These are phyloP conservation scores for Crocidura indochinensis DNA, from an alignment of 2,797 vertebrate species.

Conservation along the genomic window DNA sequence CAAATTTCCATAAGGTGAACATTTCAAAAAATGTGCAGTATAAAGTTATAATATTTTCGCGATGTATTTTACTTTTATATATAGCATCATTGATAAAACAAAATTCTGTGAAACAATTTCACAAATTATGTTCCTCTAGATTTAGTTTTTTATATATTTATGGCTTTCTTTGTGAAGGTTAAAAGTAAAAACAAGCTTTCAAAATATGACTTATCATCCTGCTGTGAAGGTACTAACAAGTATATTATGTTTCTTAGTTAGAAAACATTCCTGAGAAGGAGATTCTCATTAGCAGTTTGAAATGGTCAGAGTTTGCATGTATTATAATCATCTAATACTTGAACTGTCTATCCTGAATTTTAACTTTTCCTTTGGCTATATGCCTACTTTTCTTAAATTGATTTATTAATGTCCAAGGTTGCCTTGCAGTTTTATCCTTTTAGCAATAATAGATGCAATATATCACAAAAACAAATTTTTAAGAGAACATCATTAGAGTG, in stretches of 20 bases:
- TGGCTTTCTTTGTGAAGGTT: constrained; percentile 83
- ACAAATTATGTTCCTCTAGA: constrained; percentile 76
- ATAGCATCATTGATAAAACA: constrained; percentile 4
- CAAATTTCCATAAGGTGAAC: not conserved
- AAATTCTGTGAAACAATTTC: constrained; percentile 44
- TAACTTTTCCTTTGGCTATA: constrained; percentile 87
- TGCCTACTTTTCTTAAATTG: constrained; percentile 91
- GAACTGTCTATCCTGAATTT: constrained; percentile 87
- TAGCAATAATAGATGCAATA: constrained; percentile 94
- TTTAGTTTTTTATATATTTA: constrained; percentile 73
- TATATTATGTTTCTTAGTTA: constrained; percentile 74
- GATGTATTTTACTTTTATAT: not conserved
- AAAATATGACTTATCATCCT: constrained; percentile 80
- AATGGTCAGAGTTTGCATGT: constrained; percentile 81
- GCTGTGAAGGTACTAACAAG: constrained; percentile 56
- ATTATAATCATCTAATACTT: constrained; percentile 84
- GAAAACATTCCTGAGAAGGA: constrained; percentile 72
- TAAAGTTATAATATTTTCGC: constrained; percentile 48
- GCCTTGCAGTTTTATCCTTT: constrained; percentile 94
- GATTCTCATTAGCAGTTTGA: constrained; percentile 81
- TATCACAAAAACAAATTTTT: constrained; percentile 94
- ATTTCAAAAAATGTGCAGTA: constrained; percentile 35
- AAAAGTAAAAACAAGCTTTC: constrained; percentile 85
- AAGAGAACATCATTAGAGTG: constrained; percentile 94
- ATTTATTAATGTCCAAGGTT: constrained; percentile 93